phyloP scores from a whole-genome alignment of 2,888 invertebrate species.

The Antheraea assamensis region DNA sequence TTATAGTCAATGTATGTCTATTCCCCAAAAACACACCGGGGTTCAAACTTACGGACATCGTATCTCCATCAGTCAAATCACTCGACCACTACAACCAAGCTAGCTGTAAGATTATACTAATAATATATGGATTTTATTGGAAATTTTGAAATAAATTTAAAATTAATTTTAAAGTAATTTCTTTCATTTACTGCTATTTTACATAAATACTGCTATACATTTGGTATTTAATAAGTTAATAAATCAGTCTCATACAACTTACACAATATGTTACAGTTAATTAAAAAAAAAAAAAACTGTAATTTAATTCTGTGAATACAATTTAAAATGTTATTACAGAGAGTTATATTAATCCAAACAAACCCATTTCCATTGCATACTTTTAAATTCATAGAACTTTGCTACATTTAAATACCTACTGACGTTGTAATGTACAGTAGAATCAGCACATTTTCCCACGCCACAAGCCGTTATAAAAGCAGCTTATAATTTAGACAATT shows the following conservation, averaged over 20 bases:
- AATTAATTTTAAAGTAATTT: not conserved
- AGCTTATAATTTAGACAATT: slow-evolving; percentile 80
- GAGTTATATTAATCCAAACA: not conserved
- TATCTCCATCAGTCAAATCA: too few relatives aligned
- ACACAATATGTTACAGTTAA: too few relatives aligned
- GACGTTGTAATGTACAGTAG: slow-evolving; percentile 38
- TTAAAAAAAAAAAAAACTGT: not conserved
- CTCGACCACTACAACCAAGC: not conserved
- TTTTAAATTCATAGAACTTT: not conserved
- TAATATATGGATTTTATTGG: not conserved
- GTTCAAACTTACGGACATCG: too few relatives aligned
- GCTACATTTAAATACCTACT: slow-evolving; percentile 4
- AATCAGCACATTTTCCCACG: slow-evolving; percentile 77
- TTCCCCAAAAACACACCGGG: too few relatives aligned
- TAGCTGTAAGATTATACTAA: not conserved
- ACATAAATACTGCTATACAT: too few relatives aligned
- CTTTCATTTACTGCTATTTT: not conserved
- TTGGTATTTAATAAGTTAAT: too few relatives aligned
- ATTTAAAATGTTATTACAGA: not conserved
- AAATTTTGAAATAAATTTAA: not conserved
- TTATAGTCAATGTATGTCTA: too few relatives aligned
- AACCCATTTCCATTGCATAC: not conserved
- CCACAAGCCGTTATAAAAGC: slow-evolving; percentile 62
- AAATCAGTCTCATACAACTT: too few relatives aligned
- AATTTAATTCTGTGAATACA: not conserved